These are phyloP conservation scores for Acropora tenuis DNA, from an alignment of 64 coral and sea anemone genomes.

Conservation along the genomic window DNA sequence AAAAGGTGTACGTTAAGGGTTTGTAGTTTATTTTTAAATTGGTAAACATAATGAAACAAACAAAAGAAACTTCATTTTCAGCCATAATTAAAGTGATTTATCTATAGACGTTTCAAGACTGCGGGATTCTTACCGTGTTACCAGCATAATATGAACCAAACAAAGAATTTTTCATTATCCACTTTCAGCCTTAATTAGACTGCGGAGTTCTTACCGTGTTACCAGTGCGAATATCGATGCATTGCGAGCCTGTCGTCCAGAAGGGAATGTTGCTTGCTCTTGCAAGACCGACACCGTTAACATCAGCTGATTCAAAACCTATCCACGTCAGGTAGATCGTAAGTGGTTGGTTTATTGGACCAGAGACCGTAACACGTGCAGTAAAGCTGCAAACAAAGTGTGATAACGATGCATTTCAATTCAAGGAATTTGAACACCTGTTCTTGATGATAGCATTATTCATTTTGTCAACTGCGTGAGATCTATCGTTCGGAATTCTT, in stretches of 20 bases:
- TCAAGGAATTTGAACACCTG: no score
- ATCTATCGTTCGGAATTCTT: no score
- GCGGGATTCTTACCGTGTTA: slow-evolving; percentile 21
- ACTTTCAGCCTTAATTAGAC: no score
- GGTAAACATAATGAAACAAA: no score
- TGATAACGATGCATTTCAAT: neutral
- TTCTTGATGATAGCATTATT: no score
- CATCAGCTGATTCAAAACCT: slow-evolving; percentile 45
- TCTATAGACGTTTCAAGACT: no score
- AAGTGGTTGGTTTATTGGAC: slow-evolving; percentile 40
- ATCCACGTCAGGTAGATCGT: slow-evolving; percentile 57
- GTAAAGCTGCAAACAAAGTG: slow-evolving; percentile 44
- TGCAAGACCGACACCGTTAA: slow-evolving; percentile 17
- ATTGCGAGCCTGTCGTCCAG: slow-evolving; percentile 85
- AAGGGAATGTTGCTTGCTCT: slow-evolving; percentile 53
- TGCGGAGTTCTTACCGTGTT: slow-evolving; percentile 16
- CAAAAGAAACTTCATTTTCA: no score
- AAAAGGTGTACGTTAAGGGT: no score
- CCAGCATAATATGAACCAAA: slow-evolving; percentile 41
- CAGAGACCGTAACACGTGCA: slow-evolving; percentile 71
- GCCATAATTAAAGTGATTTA: no score
- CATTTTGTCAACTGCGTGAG: no score
- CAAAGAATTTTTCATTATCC: no score
- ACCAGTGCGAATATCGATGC: slow-evolving; percentile 52
- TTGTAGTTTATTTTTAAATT: no score